Percentiles rank a stretch among this genome's conserved stretches.
phyloP scores from a whole-genome alignment of 1,140 invertebrate genomes.

The Caenorhabditis remanei region DNA sequence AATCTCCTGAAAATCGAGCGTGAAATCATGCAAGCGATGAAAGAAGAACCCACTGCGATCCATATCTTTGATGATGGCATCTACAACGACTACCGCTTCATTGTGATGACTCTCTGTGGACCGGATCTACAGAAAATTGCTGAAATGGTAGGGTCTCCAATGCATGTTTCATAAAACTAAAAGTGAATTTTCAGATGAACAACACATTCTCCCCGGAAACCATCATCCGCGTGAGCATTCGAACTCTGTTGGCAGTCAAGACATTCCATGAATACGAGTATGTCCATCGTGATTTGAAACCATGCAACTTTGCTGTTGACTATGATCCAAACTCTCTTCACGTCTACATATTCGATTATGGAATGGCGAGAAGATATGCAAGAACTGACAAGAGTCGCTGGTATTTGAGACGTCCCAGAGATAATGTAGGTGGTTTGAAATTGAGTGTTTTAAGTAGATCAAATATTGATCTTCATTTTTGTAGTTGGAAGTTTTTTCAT shows the following conservation, averaged over 20 bases:
- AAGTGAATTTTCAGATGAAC: conserved; percentile 10
- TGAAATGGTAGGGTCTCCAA: background rate
- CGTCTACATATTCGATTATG: conserved; percentile 58
- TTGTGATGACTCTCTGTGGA: conserved; percentile 41
- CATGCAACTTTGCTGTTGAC: conserved; percentile 58
- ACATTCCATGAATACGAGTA: conserved; percentile 29
- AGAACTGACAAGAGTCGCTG: background rate
- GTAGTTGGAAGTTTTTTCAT: too few relatives aligned
- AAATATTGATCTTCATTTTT: too few relatives aligned
- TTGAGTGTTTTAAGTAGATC: background rate
- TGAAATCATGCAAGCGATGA: conserved; percentile 27
- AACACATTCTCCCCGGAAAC: conserved; percentile 7
- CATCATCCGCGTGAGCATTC: conserved; percentile 37
- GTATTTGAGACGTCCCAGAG: conserved; percentile 25
- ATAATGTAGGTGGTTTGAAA: background rate
- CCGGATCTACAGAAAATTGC: conserved; percentile 23
- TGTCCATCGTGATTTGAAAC: conserved; percentile 64
- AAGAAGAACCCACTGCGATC: background rate
- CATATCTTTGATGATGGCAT: conserved; percentile 34
- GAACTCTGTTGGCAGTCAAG: conserved; percentile 26
- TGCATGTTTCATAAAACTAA: background rate
- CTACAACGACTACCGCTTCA: conserved; percentile 7
- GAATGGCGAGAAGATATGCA: conserved; percentile 47
- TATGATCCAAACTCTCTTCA: conserved; percentile 34
- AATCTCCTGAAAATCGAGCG: conserved; percentile 24